These are phyloP conservation scores for Ahaetulla prasina DNA, from an alignment of 2,113 vertebrate genomes.

Conservation along the genomic window DNA sequence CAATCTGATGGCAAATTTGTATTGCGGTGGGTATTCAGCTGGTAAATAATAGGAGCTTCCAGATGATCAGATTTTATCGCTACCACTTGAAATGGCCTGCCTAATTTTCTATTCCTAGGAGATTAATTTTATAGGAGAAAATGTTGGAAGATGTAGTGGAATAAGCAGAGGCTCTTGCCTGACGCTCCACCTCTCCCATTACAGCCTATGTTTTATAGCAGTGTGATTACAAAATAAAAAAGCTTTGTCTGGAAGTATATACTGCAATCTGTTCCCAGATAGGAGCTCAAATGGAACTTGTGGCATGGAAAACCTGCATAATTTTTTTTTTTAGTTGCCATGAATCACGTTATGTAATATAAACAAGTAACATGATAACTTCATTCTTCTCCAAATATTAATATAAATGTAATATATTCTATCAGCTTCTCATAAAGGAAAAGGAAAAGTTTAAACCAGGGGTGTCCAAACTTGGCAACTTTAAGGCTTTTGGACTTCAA, in stretches of 20 bases:
- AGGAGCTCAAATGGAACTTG: not conserved
- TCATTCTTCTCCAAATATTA: not conserved
- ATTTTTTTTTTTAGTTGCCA: not conserved
- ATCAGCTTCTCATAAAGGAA: not conserved
- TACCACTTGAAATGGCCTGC: not conserved
- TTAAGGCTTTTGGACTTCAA: too few species aligned
- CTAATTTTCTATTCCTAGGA: not conserved
- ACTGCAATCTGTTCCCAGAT: not conserved
- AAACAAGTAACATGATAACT: not conserved
- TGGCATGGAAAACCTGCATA: not conserved
- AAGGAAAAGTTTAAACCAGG: not conserved
- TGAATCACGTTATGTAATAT: not conserved
- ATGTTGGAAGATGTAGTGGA: not conserved
- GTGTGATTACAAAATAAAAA: not conserved
- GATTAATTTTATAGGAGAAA: not conserved
- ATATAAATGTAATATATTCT: not conserved
- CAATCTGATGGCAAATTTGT: not conserved
- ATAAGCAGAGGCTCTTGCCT: not conserved
- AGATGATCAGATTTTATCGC: not conserved
- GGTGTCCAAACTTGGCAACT: too few species aligned
- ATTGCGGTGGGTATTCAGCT: not conserved
- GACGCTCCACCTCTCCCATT: not conserved
- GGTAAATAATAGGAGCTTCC: not conserved
- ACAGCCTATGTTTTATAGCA: not conserved
- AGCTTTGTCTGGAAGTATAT: not conserved